Percentiles rank a stretch among this genome's conserved stretches.
phyloP scores from a whole-genome alignment of 2,797 vertebrate species.

The Mastacembelus armatus region DNA sequence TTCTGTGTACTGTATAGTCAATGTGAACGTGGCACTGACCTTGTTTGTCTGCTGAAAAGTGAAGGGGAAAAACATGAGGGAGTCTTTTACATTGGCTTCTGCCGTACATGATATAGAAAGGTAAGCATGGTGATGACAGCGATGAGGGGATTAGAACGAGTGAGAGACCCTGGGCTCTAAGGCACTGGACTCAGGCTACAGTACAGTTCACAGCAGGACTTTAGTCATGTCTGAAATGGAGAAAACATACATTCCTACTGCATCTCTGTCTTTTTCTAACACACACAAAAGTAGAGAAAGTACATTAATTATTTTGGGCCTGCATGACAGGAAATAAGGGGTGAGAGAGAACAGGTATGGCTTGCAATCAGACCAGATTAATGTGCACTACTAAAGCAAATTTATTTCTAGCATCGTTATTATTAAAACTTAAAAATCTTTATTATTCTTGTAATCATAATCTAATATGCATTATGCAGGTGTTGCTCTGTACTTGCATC shows the following conservation, averaged over 20 bases:
- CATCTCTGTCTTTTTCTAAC: background rate
- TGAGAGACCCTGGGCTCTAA: background rate
- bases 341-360: background rate
- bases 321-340: background rate
- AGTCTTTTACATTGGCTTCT: background rate
- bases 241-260: constrained; percentile 30
- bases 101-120: constrained; percentile 28
- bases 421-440: no score
- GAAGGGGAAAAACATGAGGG: background rate
- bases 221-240: constrained; percentile 10
- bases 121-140: constrained; percentile 13
- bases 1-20: background rate
- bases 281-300: background rate
- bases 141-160: constrained; percentile 18
- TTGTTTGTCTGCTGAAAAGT: background rate
- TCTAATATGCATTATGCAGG: no score
- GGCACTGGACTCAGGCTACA: constrained; percentile 14
- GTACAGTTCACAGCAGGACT: constrained; percentile 33
- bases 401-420: background rate
- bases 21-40: background rate
- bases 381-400: background rate
- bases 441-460: no score
- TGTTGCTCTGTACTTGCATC: no score
- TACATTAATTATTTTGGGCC: background rate
- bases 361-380: background rate